Conservation (phyloP, 2,888 invertebrate genomes). For the Abrostola tripartita region DNA sequence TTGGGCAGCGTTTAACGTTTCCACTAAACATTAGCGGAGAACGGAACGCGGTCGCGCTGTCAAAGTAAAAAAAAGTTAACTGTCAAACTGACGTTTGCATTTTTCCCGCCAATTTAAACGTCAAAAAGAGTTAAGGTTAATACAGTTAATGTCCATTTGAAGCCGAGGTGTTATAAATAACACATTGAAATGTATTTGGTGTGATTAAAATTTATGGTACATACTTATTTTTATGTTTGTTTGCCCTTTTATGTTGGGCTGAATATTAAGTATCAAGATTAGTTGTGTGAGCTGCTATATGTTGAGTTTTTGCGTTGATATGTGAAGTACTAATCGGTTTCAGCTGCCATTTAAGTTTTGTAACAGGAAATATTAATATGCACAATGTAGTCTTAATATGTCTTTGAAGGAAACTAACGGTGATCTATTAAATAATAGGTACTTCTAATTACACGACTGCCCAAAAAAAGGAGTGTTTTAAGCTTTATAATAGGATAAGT, state of each 20-base stretch:
- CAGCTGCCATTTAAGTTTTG: too few species aligned
- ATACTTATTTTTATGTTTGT: constrained; percentile 16
- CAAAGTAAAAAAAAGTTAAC: constrained; percentile 50
- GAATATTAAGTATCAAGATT: constrained; percentile 13
- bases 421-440: too few species aligned
- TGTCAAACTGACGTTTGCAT: constrained; percentile 59
- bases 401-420: too few species aligned
- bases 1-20: constrained; percentile 45
- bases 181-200: constrained; percentile 25
- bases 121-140: constrained; percentile 36
- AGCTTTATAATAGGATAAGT: too few species aligned
- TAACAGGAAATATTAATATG: too few species aligned
- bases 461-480: too few species aligned
- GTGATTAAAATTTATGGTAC: constrained; percentile 46
- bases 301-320: too few species aligned
- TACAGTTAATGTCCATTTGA: constrained; percentile 39
- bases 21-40: constrained; percentile 48
- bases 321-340: too few species aligned
- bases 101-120: constrained; percentile 55
- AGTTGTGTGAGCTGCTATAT: not conserved
- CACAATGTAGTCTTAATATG: too few species aligned
- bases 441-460: too few species aligned
- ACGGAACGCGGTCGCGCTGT: constrained; percentile 38
- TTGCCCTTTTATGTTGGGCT: constrained; percentile 14
- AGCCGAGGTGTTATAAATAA: constrained; percentile 42